These are phyloP conservation scores for Polyergus mexicanus DNA, from an alignment of 1,140 invertebrate species.

Conservation along the genomic window DNA sequence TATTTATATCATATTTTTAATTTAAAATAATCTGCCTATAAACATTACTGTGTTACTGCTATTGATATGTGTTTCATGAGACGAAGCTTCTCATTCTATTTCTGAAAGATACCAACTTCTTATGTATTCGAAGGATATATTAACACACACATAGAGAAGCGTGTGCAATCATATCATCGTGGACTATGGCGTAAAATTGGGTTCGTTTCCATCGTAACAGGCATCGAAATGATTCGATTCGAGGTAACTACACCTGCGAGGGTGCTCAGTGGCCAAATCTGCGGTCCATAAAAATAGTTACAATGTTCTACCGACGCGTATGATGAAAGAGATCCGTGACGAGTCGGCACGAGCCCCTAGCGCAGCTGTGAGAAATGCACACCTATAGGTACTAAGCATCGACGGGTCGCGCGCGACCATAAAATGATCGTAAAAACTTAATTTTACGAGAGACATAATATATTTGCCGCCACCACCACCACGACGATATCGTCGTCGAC, in stretches of 20 bases:
- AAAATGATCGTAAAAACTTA: constrained; percentile 87
- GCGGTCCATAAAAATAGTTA: constrained; percentile 67
- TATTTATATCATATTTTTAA: background rate
- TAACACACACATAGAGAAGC: too few species aligned
- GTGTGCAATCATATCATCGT: background rate
- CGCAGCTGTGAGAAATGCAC: constrained; percentile 76
- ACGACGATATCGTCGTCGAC: constrained; percentile 39
- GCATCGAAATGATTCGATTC: background rate
- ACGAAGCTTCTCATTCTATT: background rate
- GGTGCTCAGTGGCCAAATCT: constrained; percentile 34
- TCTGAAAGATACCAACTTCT: background rate
- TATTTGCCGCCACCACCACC: constrained; percentile 83
- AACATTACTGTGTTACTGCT: background rate
- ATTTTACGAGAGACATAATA: constrained; percentile 87
- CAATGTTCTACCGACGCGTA: constrained; percentile 70
- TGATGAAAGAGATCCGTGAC: constrained; percentile 73
- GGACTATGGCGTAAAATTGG: background rate
- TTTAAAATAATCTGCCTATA: constrained; percentile 4
- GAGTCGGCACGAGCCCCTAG: constrained; percentile 72
- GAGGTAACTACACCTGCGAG: constrained; percentile 12
- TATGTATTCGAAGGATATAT: background rate
- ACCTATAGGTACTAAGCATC: constrained; percentile 82
- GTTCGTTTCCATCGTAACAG: background rate
- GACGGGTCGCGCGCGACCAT: constrained; percentile 84
- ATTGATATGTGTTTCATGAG: background rate